These are phyloP conservation scores for Xylocampa areola DNA, from an alignment of 2,888 invertebrate genomes.

Conservation along the genomic window DNA sequence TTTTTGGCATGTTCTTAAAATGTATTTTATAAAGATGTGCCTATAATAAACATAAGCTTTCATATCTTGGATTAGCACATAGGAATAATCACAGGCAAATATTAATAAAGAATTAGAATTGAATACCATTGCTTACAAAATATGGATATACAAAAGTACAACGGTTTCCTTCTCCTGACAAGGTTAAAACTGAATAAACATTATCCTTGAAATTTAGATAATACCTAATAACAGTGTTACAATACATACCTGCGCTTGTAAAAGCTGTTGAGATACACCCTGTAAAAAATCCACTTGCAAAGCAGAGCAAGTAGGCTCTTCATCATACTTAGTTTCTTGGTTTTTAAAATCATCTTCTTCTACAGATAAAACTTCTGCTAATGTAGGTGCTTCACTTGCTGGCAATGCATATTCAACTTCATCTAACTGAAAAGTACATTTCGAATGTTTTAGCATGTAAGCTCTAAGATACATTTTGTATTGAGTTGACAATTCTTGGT, in stretches of 20 bases:
- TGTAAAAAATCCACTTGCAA: conserved; percentile 92
- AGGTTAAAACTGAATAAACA: too few relatives aligned
- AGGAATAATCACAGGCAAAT: too few relatives aligned
- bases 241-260: conserved; percentile 94
- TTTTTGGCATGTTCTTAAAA: too few relatives aligned
- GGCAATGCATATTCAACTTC: conserved; percentile 87
- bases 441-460: neutral
- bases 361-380: conserved; percentile 79
- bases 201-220: too few relatives aligned
- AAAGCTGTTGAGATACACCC: conserved; percentile 96
- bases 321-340: conserved; percentile 62
- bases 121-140: too few relatives aligned
- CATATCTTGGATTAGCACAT: too few relatives aligned
- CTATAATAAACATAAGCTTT: too few relatives aligned
- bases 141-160: too few relatives aligned
- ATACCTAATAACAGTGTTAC: neutral
- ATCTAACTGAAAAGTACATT: conserved; percentile 76
- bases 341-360: conserved; percentile 70
- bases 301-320: conserved; percentile 81
- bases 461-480: neutral
- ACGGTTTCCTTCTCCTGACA: too few relatives aligned
- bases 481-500: too few relatives aligned
- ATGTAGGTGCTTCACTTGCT: conserved; percentile 82
- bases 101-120: too few relatives aligned
- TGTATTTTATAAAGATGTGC: too few relatives aligned